phyloP scores from a whole-genome alignment of 1,140 invertebrate species.

The Trichonephila clavata region DNA sequence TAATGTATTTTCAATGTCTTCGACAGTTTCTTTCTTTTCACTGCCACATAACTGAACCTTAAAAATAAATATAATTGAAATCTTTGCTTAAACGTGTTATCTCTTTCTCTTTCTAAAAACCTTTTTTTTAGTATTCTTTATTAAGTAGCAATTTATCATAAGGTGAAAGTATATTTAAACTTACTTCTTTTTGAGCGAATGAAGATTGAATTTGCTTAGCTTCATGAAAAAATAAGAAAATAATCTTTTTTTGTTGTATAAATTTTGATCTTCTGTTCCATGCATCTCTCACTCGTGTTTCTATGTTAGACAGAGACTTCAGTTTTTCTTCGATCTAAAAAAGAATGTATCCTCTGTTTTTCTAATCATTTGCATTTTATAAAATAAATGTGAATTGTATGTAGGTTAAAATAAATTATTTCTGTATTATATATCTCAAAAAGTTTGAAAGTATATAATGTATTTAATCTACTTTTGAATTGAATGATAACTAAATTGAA shows the following conservation, averaged over 20 bases:
- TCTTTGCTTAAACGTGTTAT: too few species aligned
- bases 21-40: constrained; percentile 84
- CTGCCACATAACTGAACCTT: constrained; percentile 81
- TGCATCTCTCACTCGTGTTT: constrained; percentile 27
- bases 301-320: constrained; percentile 43
- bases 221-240: constrained; percentile 54
- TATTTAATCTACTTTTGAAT: too few species aligned
- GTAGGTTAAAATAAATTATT: too few species aligned
- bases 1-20: constrained; percentile 90
- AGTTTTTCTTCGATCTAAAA: constrained; percentile 66
- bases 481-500: too few species aligned
- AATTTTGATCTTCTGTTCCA: constrained; percentile 19
- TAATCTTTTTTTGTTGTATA: constrained; percentile 37
- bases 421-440: too few species aligned
- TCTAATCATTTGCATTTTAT: too few species aligned
- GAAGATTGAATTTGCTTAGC: constrained; percentile 69
- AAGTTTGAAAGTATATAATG: too few species aligned
- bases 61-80: background rate
- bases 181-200: constrained; percentile 49
- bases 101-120: background rate
- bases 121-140: background rate
- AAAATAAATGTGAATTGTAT: too few species aligned
- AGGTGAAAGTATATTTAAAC: background rate
- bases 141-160: background rate
- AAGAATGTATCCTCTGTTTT: background rate